These are phyloP conservation scores for Anguilla rostrata DNA, from an alignment of 2,113 vertebrate genomes.

Conservation along the genomic window DNA sequence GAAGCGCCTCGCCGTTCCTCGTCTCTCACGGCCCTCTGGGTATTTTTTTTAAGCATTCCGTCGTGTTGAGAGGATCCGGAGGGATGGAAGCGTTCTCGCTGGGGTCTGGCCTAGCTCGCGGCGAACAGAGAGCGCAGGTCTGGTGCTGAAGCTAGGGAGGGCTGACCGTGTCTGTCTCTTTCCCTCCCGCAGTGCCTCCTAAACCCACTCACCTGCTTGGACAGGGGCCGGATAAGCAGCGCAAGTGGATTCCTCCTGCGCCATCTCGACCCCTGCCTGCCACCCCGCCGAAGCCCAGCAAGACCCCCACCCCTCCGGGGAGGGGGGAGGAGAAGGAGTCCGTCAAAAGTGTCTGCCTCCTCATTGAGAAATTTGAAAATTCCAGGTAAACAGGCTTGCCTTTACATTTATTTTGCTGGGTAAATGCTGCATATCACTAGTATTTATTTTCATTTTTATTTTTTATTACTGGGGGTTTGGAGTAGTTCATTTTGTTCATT, in stretches of 20 bases:
- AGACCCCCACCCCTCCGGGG: constrained; percentile 42
- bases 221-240: constrained; percentile 72
- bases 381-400: constrained; percentile 64
- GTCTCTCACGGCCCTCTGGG: constrained; percentile 31
- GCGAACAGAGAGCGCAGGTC: background rate
- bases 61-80: background rate
- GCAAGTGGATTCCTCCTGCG: constrained; percentile 73
- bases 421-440: background rate
- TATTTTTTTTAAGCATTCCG: background rate
- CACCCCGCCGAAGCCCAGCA: constrained; percentile 64
- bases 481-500: background rate
- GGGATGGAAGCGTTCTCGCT: constrained; percentile 57
- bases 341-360: constrained; percentile 69
- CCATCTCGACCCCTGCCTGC: constrained; percentile 75
- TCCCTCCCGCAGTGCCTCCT: constrained; percentile 75
- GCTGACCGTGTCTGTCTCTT: constrained; percentile 44
- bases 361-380: constrained; percentile 80
- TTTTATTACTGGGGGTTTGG: background rate
- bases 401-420: background rate
- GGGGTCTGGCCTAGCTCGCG: constrained; percentile 40
- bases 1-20: background rate
- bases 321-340: constrained; percentile 55
- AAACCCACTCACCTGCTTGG: constrained; percentile 78
- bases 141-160: constrained; percentile 22
- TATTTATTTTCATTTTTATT: background rate